Percentiles rank a stretch among this genome's conserved stretches.
These are phyloP conservation scores for Octodon degus DNA, from an alignment of 2,113 vertebrate species.

Conservation along the genomic window DNA sequence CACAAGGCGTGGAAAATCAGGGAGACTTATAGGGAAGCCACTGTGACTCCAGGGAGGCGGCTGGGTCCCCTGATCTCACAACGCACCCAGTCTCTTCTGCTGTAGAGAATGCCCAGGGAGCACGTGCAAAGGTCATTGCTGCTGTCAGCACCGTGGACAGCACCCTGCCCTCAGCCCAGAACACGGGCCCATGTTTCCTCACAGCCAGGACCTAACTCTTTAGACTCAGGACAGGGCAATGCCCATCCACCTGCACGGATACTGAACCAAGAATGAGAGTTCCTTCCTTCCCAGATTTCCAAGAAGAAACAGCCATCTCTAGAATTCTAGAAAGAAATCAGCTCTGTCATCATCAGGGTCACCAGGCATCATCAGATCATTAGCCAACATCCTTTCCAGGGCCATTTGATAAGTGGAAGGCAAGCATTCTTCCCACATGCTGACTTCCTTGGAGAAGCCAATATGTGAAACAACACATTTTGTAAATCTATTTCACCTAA, in stretches of 20 bases:
- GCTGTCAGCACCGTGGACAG: rapidly evolving
- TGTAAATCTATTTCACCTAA: background rate
- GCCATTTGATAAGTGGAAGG: background rate
- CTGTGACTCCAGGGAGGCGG: rapidly evolving
- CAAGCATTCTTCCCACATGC: too few species aligned
- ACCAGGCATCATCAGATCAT: rapidly evolving
- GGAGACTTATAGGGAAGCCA: rapidly evolving
- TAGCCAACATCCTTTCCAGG: rapidly evolving
- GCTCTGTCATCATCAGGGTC: background rate
- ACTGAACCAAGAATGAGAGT: background rate
- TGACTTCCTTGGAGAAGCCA: background rate
- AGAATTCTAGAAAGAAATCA: too few species aligned
- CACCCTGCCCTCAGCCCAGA: background rate
- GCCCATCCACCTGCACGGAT: rapidly evolving
- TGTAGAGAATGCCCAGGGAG: background rate
- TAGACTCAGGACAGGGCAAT: background rate
- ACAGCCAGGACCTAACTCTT: background rate
- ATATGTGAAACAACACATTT: background rate
- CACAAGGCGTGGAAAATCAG: rapidly evolving
- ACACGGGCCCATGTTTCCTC: background rate
- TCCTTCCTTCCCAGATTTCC: too few species aligned
- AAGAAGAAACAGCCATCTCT: rapidly evolving
- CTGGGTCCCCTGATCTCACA: rapidly evolving
- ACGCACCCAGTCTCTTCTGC: rapidly evolving
- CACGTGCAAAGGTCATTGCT: rapidly evolving